A percentile compares a stretch with the other conserved stretches of the same genome.
These are phyloP conservation scores for Fopius arisanus DNA, from an alignment of 1,140 invertebrate genomes.

Conservation along the genomic window DNA sequence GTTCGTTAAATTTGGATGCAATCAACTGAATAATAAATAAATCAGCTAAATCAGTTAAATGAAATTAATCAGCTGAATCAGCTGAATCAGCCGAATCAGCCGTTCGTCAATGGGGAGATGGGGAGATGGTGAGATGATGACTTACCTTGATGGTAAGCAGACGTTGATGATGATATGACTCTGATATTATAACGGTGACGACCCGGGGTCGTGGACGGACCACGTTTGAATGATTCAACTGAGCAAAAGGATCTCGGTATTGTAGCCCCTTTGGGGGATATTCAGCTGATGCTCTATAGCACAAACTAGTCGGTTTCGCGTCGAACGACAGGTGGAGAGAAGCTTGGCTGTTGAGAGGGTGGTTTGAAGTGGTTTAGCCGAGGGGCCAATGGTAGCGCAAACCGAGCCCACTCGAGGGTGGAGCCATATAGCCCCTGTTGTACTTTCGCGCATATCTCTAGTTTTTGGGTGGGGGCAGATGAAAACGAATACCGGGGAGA, in stretches of 20 bases:
- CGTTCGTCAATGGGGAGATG: no score
- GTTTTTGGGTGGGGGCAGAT: conserved; percentile 29
- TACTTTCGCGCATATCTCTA: not conserved
- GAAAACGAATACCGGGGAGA: not conserved
- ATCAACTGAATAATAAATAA: no score
- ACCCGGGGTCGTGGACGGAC: conserved; percentile 33
- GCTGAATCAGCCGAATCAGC: no score
- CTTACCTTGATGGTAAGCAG: not conserved
- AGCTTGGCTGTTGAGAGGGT: not conserved
- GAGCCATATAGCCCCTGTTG: conserved; percentile 46
- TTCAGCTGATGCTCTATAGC: not conserved
- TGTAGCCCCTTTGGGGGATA: conserved; percentile 21
- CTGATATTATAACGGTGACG: conserved; percentile 8
- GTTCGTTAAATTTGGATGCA: no score
- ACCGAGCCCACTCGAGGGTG: conserved; percentile 56
- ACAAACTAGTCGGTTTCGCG: conserved; percentile 4
- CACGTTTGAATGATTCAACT: conserved; percentile 37
- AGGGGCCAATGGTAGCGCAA: conserved; percentile 51
- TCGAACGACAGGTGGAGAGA: conserved; percentile 9
- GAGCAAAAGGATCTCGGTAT: conserved; percentile 33
- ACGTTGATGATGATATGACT: not conserved
- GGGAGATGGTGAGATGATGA: no score
- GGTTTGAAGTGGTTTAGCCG: not conserved
- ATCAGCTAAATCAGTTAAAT: no score
- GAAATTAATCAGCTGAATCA: no score